Evolutionary conservation across 2,888 invertebrate species (phyloP), one percentile per base, ranked within the genome.

Genomic region (Melanotus villosus): DNA sequence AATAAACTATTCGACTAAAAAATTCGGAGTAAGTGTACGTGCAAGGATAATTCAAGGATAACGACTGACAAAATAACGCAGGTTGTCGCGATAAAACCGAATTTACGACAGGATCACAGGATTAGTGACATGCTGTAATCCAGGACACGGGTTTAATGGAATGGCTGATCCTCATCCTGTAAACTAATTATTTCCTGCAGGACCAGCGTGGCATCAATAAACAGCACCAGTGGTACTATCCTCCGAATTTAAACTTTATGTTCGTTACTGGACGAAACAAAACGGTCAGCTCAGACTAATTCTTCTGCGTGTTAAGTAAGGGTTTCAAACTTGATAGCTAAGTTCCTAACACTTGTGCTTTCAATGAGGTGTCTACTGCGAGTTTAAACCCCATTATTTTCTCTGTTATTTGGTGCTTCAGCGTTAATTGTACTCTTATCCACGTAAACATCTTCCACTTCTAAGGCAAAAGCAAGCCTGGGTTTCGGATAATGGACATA

Each of bases 81-180:
- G 76, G 70, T 71, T 75, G 78, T 78, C 75, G 76, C 78, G 79
- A 80, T 80, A 80, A 80, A 80, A 79, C 75, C 68, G 68, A 79
- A 80, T 80, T 80, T 80, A 80, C 80, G 79, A 78, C 76, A 65
- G 78, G 78, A 79, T 80, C 80, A 77, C 72, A 67, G 79, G 77
- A 80, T 80, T 79, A 79, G 77, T 79, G 78, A 78, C 78, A 75
- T 73, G 73, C 74, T 71, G 75, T 77, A 76, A 78, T 77, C 78
- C 75, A 72, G 78, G 74, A 77, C 77, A 75, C 74, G 76, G 77
- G 77, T 75, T 79, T 77, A 78, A 78, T 77, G 78, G 77, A 76
- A 78, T 76, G 75, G 75, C 71, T 76, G 75, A 78, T 77, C 77
- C 77, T 75, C 77, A 76, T 77, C 78, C 78, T 72, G 74, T 76